These are phyloP conservation scores for Parotia lawesii DNA, from an alignment of 2,113 vertebrate genomes.

Conservation along the genomic window DNA sequence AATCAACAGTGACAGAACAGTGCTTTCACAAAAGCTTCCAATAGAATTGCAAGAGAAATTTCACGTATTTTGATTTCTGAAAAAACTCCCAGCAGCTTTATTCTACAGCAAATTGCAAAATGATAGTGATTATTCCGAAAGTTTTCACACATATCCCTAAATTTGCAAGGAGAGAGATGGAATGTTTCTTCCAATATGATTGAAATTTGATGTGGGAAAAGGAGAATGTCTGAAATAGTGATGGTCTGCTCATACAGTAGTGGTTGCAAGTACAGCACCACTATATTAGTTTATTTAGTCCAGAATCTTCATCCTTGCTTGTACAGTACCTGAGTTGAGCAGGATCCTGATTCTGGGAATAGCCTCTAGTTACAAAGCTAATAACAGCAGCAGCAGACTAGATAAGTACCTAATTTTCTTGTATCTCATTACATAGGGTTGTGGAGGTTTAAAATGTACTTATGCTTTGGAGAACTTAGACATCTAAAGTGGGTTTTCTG, in stretches of 20 bases:
- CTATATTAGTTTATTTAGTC: neutral
- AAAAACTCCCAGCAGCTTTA: neutral
- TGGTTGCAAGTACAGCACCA: neutral
- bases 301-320: neutral
- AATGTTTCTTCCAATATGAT: neutral
- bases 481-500: neutral
- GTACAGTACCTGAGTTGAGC: neutral
- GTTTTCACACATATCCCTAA: neutral
- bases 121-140: neutral
- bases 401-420: neutral
- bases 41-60: neutral
- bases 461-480: neutral
- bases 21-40: neutral
- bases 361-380: neutral
- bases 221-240: too few species aligned
- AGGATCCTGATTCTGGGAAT: neutral
- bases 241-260: neutral
- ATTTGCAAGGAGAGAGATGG: neutral
- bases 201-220: neutral
- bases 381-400: neutral
- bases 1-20: neutral
- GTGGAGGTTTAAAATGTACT: neutral
- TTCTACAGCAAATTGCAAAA: slow-evolving; percentile 1
- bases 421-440: neutral
- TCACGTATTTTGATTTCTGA: neutral